Evolutionary conservation across 2,888 invertebrate species (phyloP).

Genomic region (Archips crataeganus): DNA sequence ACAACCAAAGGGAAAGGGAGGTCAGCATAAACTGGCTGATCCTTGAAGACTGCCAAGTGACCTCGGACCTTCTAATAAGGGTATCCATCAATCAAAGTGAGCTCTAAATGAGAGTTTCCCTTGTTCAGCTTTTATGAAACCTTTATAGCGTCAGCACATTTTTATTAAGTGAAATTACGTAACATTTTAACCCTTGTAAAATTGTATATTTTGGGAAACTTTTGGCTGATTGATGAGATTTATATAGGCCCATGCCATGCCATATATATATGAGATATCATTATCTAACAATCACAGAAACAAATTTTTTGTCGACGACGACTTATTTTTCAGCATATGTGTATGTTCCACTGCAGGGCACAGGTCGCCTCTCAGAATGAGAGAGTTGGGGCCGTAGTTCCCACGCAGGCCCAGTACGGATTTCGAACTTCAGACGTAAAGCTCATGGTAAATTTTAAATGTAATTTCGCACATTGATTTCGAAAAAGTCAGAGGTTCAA

Average conservation of each 20-base stretch:
- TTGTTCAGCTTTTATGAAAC: slow-evolving; percentile 42
- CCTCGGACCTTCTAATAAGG: slow-evolving; percentile 40
- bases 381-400: no score
- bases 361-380: no score
- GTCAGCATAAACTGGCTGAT: slow-evolving; percentile 17
- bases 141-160: slow-evolving; percentile 38
- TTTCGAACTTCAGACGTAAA: no score
- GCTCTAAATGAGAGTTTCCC: slow-evolving; percentile 42
- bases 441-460: no score
- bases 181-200: slow-evolving; percentile 33
- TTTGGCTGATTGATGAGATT: slow-evolving; percentile 21
- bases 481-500: no score
- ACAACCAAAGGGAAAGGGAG: slow-evolving; percentile 14
- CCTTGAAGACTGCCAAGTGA: slow-evolving; percentile 40
- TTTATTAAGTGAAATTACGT: slow-evolving; percentile 41
- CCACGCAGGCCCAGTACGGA: no score
- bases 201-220: background rate
- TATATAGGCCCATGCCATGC: background rate
- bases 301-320: no score
- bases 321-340: no score
- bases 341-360: no score
- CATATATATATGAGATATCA: no score
- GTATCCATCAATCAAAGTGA: slow-evolving; percentile 41
- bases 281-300: no score
- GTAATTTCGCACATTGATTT: no score